Percentiles rank a stretch among this genome's conserved stretches.
Conservation (phyloP, 2,113 vertebrate species). For the Pomatorhinus ruficollis region DNA sequence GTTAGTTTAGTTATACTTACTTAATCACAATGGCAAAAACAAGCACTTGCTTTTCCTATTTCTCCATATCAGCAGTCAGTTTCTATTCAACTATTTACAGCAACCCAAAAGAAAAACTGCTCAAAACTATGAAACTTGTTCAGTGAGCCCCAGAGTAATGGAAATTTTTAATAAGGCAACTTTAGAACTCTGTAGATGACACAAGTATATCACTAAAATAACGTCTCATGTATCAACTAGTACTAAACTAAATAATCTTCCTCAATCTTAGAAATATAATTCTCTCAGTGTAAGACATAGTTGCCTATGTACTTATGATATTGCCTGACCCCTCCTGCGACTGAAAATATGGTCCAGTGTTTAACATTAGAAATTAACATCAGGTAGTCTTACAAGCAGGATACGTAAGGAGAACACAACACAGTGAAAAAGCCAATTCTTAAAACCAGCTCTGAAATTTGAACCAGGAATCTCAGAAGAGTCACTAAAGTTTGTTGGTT, state of each 20-base stretch:
- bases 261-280: background rate
- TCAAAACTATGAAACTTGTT: background rate
- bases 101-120: background rate
- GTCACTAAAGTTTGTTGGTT: background rate
- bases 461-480: background rate
- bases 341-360: background rate
- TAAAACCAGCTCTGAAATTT: background rate
- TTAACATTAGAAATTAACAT: background rate
- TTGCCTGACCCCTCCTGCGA: background rate
- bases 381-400: background rate
- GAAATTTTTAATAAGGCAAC: background rate
- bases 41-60: background rate
- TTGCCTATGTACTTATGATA: background rate
- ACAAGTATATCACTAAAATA: background rate
- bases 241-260: background rate
- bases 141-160: background rate
- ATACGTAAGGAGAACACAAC: background rate
- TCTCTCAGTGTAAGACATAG: background rate
- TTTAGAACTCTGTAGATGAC: background rate
- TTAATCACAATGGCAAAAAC: background rate
- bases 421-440: background rate
- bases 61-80: background rate
- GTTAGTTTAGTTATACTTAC: background rate
- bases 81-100: background rate
- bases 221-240: accelerated